phyloP scores from a whole-genome alignment of 2,113 vertebrate species.

The Erythrocercus mccallii region DNA sequence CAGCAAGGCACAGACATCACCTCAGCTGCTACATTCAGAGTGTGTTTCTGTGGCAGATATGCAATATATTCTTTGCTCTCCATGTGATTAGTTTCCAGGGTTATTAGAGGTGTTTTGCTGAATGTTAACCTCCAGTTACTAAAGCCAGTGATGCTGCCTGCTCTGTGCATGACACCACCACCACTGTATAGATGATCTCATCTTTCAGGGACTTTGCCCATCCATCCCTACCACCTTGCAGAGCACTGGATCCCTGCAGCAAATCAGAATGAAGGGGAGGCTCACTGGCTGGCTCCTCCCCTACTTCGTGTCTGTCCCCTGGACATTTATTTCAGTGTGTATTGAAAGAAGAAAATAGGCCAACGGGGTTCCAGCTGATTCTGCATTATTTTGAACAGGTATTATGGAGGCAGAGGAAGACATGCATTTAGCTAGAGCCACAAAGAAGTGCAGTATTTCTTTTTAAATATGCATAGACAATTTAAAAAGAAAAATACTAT shows the following conservation, averaged over 20 bases:
- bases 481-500: constrained; percentile 27
- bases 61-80: neutral
- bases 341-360: neutral
- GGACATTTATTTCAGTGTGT: neutral
- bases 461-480: constrained; percentile 53
- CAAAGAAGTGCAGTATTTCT: neutral
- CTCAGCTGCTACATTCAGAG: neutral
- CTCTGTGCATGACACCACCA: neutral
- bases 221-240: neutral
- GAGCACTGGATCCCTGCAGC: neutral
- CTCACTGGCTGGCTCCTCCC: neutral
- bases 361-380: neutral
- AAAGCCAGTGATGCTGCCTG: neutral
- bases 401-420: neutral
- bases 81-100: neutral
- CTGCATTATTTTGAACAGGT: neutral
- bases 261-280: neutral
- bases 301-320: neutral
- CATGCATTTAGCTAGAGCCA: fast-evolving
- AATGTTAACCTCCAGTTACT: neutral
- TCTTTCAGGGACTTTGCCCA: neutral
- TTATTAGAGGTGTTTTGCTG: neutral
- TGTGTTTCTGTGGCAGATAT: neutral
- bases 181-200: neutral
- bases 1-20: neutral